A percentile compares a stretch with the other conserved stretches of the same genome.
phyloP scores from a whole-genome alignment of 2,113 vertebrate genomes.

The Dolichallabes microphthalmus region DNA sequence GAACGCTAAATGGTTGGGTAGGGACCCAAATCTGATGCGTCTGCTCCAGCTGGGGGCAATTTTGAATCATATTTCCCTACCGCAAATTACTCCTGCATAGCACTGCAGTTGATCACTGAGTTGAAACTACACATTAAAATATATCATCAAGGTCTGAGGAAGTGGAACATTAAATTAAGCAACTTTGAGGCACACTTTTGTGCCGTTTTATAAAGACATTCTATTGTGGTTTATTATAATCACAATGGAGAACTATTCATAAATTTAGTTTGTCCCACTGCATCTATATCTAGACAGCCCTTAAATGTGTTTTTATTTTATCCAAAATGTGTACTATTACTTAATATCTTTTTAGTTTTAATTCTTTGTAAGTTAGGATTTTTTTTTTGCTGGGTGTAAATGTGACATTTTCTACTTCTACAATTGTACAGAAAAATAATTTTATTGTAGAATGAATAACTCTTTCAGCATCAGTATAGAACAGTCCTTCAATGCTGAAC shows the following conservation, averaged over 20 bases:
- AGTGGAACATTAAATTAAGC: neutral
- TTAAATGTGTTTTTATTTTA: neutral
- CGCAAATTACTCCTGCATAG: conserved; percentile 12
- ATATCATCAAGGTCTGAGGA: neutral
- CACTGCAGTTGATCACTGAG: conserved; percentile 1
- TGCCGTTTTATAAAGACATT: neutral
- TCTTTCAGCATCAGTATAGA: conserved; percentile 51
- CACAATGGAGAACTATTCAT: neutral
- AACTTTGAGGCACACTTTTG: conserved; percentile 34
- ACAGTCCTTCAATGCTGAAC: conserved; percentile 34
- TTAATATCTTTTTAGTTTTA: neutral
- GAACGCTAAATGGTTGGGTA: conserved; percentile 59
- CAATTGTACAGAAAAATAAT: no score
- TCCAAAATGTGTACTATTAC: neutral
- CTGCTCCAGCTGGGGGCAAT: conserved; percentile 55
- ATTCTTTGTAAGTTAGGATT: neutral
- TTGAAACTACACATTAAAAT: conserved; percentile 10
- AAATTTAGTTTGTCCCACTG: neutral
- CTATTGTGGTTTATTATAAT: neutral
- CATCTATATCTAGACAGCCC: neutral
- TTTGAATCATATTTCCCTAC: conserved; percentile 36
- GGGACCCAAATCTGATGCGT: conserved; percentile 52
- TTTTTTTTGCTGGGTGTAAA: neutral
- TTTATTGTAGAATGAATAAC: neutral
- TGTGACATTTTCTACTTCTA: neutral